Percentiles rank a stretch among this genome's conserved stretches.
Conservation (phyloP, 2,113 vertebrate genomes). For the Cacatua alba region DNA sequence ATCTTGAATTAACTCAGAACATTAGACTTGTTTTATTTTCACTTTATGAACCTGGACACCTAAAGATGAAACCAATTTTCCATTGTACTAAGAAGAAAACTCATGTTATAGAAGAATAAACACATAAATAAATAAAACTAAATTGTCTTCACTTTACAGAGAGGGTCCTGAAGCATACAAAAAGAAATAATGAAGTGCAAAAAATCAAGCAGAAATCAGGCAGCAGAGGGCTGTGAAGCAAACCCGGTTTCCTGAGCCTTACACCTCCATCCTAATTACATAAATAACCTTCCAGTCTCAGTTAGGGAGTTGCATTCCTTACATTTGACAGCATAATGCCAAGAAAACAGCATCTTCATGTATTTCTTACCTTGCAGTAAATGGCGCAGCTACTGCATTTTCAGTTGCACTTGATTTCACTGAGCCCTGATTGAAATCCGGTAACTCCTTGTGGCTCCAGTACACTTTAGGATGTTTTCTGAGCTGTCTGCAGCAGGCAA, state of each 20-base stretch:
- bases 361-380: neutral
- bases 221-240: neutral
- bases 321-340: neutral
- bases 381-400: neutral
- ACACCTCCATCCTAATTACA: neutral
- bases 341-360: neutral
- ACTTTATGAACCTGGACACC: neutral
- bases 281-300: neutral
- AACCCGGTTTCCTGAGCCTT: neutral
- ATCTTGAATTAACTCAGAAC: neutral
- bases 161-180: neutral
- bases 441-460: neutral
- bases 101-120: neutral
- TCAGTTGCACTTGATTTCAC: neutral
- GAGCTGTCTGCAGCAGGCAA: constrained; percentile 21
- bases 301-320: neutral
- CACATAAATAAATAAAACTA: neutral
- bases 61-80: neutral
- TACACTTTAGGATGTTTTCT: constrained; percentile 1
- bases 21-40: neutral
- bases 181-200: neutral
- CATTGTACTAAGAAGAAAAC: neutral
- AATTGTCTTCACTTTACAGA: neutral
- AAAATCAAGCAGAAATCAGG: neutral
- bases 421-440: neutral